Evolutionary conservation across 2,888 invertebrate species (phyloP).

Genomic region (Pegoplata infirma): DNA sequence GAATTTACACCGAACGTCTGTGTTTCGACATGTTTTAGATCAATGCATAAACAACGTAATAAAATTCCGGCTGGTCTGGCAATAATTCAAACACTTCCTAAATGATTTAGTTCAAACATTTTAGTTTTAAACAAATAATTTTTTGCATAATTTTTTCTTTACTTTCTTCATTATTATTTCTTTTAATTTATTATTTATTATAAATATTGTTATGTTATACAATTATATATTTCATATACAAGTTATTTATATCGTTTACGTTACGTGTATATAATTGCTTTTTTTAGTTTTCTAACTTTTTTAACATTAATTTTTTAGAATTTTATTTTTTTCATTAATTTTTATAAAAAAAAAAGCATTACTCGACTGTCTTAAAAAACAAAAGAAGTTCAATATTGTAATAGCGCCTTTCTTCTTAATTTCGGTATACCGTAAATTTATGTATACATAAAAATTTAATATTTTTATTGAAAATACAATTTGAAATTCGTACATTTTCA

Average conservation of each 20-base stretch:
- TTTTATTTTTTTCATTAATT: no score
- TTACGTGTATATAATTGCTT: neutral
- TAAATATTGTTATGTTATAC: neutral
- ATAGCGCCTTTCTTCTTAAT: no score
- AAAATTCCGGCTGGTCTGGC: constrained; percentile 71
- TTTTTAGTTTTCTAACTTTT: no score
- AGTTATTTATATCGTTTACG: neutral
- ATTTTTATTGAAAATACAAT: no score
- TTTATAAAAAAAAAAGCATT: no score
- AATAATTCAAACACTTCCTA: constrained; percentile 57
- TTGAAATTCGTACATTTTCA: no score
- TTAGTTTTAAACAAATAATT: neutral
- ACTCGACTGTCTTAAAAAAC: no score
- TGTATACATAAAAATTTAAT: no score
- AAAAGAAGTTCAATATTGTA: no score
- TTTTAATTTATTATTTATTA: neutral
- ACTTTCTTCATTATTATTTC: no score
- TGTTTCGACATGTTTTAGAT: constrained; percentile 70
- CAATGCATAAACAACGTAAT: constrained; percentile 70
- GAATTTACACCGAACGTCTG: constrained; percentile 73
- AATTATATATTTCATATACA: neutral
- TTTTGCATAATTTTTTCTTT: neutral
- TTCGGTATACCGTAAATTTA: no score
- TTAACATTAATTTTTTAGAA: no score
- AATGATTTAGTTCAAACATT: neutral